Evolutionary conservation across 2,888 invertebrate species (phyloP).

Genomic region (Morpho achilles): DNA sequence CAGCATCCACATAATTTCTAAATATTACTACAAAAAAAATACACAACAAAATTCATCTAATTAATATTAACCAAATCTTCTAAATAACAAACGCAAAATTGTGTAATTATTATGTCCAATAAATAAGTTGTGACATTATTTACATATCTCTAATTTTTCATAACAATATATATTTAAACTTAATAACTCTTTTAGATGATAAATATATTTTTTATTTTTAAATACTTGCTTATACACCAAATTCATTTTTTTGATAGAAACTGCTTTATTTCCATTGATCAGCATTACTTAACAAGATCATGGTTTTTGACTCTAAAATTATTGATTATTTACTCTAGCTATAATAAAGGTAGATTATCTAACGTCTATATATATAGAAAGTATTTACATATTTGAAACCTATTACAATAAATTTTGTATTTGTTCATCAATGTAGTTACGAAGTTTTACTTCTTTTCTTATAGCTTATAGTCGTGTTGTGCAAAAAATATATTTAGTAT

Average conservation of each 20-base stretch:
- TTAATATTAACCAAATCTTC: constrained; percentile 13
- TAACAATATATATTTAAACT: constrained; percentile 2
- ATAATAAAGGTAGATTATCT: too few species aligned
- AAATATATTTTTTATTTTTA: background rate
- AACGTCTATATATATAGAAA: too few species aligned
- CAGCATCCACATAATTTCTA: constrained; percentile 18
- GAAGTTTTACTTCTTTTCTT: too few species aligned
- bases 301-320: background rate
- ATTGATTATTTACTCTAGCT: too few species aligned
- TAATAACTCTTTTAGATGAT: constrained; percentile 1
- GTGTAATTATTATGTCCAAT: constrained; percentile 21
- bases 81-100: constrained; percentile 16
- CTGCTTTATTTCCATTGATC: too few species aligned
- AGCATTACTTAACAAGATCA: background rate
- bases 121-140: constrained; percentile 4
- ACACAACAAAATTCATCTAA: constrained; percentile 7
- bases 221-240: too few species aligned
- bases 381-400: too few species aligned
- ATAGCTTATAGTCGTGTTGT: too few species aligned
- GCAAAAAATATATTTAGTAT: too few species aligned
- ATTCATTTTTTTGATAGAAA: too few species aligned
- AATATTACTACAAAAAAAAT: constrained; percentile 17
- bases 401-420: too few species aligned
- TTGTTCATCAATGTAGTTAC: too few species aligned
- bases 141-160: constrained; percentile 11